Base-by-base conservation (phyloP, 2,797 vertebrate genomes). In the Florisuga fusca region DNA sequence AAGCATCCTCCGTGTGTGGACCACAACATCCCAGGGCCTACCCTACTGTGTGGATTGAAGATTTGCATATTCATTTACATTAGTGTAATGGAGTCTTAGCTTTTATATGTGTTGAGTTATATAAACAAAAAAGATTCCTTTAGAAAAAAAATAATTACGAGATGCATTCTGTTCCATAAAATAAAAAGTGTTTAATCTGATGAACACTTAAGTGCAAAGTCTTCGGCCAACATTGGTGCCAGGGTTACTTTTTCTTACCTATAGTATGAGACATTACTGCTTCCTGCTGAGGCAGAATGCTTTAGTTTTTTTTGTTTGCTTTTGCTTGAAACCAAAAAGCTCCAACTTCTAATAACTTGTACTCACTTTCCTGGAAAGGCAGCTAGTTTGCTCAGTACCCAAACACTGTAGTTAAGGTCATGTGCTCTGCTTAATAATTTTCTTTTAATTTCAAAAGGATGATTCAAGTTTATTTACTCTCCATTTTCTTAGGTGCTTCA, bases 401-500 rank as follows among this genome's bases (percentile, higher is more conserved):
- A 67, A 48, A 80, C 57, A 63, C 13, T 34, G 18, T 36, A 41
- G 38, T 88, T 63, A 21, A 3, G 22, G 34, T 95, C 33, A 59
- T 86, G 26, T 84, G 68, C 66, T 94, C 91, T 84, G 45, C 59
- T 81, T 86, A 48, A 58, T 84, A 15, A 63, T 91, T 88, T 94
- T 73, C n/a, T 66, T 89, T 79, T 73, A 81, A 59, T 84, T 89
- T 94, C 55, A 38, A n/a, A 91, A 69, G 16, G 34, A 26, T 57
- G 63, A 76, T 84, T 94, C 68, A 73, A 88, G 74, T 95, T 87
- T 90, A 54, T 94, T 95, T 92, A 77, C 86, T 93, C 79, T 53
- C 2, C 91, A 22, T 93, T 95, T 93, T 76, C 57, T 15, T 93
- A 57, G 71, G 77, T 76, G 74, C 48, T 84, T 90, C 51, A 41